Base-by-base conservation (phyloP, 2,113 vertebrate species). In the Paramormyrops kingsleyae region DNA sequence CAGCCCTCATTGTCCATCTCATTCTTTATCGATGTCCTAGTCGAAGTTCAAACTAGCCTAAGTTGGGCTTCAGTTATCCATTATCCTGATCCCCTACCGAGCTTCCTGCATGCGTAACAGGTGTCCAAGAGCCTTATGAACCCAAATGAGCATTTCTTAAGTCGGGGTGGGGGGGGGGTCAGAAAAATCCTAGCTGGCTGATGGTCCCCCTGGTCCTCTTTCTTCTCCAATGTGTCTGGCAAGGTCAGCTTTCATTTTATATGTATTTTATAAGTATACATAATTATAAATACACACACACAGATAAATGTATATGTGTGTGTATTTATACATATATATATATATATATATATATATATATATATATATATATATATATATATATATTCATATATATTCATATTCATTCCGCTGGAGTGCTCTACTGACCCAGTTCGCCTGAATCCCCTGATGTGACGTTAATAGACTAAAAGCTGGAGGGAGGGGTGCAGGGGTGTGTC, bases 381-480 rank as follows among this genome's bases (percentile, higher is more conserved):
- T 66, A 66, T 66, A 66, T 66, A 66, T n/a, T n/a, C n/a, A n/a
- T n/a, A 39, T 31, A 70, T 70, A 4, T 70, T 31, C 27, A 70
- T 83, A 66, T 39, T 66, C 49, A 70, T 85, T 96, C 95, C 94
- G 94, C 94, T 93, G 94, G 93, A 93, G 92, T 95, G 96, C 92
- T 95, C 96, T 91, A 97, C 95, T 97, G 96, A 96, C 96, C 96
- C 94, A 96, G 94, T 97, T 97, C 94, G 91, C 91, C 88, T 91
- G 95, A 95, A 96, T 96, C 94, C 95, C 95, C 95, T 95, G 95
- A 94, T 95, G 95, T 95, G 93, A 92, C 94, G 94, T 94, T 94
- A 96, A 96, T 95, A 94, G 95, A 95, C 95, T 92, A 90, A 90
- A 94, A 35, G 70, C 27, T 77, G 77, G 50, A 46, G 35, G 31